Evolutionary conservation across 2,113 vertebrate genomes (phyloP), one percentile per base, ranked within the genome.

Genomic region (Nannospalax galili): DNA sequence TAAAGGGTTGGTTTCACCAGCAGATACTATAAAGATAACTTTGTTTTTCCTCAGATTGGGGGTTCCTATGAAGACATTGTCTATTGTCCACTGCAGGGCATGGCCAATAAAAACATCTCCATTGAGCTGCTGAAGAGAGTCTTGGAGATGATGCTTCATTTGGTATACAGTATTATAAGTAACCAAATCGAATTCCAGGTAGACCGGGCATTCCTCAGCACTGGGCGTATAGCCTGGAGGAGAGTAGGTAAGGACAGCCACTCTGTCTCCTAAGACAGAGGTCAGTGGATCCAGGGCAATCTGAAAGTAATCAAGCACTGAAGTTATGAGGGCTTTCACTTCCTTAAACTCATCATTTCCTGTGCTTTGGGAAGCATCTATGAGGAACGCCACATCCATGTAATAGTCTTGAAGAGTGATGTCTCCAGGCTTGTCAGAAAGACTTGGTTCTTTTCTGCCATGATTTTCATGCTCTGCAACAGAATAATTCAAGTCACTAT

Each of bases 141-240:
- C 86, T 74, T 95, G 90, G 58, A 98, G 79, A 65, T 98, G 98
- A 17, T 45, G 95, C 70, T 98, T 98, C 97, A 98, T 97, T 90
- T 96, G 92, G 2, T 81, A 22, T 48, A 77, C 16, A 48, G 15
- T 96, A 42, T 65, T 91, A 6, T 98, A 97, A 88, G 97, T 96
- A n/a, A 93, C 19, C 89, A 98, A 97, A 80, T 98, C 97, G 74
- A 98, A 98, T 88, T 98, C 98, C 60, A 97, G n/a, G 64, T 97
- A 84, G 70, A 84, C 91, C 2, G 98, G 97, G 37, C 93, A 97
- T 75, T 96, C 81, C 82, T 95, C 92, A 19, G 65, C 48, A 30
- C 79, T 60, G n/a, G 94, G 93, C 42, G 70, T 11, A 64, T 95
- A 97, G 56, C 84, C 95, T 32, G 69, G 92, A 12, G 97, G 94